Percentiles rank a stretch among this genome's conserved stretches.
These are phyloP conservation scores for Hypotaenidia philippensis DNA, from an alignment of 2,797 vertebrate genomes.

Conservation along the genomic window DNA sequence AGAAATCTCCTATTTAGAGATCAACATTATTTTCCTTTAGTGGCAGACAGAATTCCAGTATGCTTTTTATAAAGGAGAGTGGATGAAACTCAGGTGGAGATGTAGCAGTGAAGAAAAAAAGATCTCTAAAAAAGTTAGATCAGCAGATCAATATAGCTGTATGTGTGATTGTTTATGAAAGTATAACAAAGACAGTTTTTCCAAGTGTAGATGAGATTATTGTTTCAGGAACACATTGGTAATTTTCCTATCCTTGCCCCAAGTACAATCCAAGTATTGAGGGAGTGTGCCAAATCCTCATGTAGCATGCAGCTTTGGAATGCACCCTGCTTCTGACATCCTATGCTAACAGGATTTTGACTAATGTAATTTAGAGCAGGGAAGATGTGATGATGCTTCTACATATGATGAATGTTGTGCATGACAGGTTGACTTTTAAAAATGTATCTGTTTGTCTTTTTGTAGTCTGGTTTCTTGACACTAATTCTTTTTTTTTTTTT, in stretches of 20 bases:
- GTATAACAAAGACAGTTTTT: neutral
- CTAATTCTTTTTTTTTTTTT: neutral
- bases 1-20: neutral
- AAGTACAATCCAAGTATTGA: neutral
- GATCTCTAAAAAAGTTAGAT: neutral
- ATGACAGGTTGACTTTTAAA: neutral
- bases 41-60: neutral
- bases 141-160: neutral
- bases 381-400: neutral
- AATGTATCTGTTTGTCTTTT: neutral
- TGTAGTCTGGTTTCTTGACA: neutral
- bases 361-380: neutral
- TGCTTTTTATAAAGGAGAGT: neutral
- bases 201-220: neutral
- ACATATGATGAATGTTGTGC: neutral
- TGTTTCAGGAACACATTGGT: neutral
- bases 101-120: neutral
- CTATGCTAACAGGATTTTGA: neutral
- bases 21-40: neutral
- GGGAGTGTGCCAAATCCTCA: neutral
- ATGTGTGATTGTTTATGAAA: neutral
- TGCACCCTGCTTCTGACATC: neutral
- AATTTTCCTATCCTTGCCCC: neutral
- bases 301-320: neutral
- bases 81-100: neutral